Conservation (phyloP, 2,797 vertebrate species). For the Pangasius djambal region DNA sequence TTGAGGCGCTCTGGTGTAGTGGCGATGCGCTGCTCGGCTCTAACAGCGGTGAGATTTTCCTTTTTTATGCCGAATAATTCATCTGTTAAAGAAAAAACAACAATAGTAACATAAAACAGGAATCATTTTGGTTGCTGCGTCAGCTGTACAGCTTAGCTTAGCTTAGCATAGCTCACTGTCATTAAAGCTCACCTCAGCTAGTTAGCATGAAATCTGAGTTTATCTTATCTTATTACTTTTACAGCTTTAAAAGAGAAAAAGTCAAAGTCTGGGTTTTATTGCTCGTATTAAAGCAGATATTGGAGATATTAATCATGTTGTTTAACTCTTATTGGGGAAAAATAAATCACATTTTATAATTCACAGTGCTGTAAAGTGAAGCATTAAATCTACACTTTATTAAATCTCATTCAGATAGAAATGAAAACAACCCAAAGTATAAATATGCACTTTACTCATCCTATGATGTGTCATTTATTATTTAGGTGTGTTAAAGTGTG, state of each 20-base stretch:
- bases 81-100: too few species aligned
- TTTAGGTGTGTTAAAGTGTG: too few species aligned
- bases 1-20: conserved; percentile 70
- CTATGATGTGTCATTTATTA: not conserved
- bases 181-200: not conserved
- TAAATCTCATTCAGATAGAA: not conserved
- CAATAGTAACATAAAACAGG: not conserved
- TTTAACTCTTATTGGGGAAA: not conserved
- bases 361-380: not conserved
- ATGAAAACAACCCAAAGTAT: not conserved
- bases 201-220: not conserved
- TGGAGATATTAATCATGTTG: not conserved
- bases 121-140: not conserved
- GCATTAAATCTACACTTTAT: not conserved
- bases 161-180: not conserved
- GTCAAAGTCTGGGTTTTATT: not conserved
- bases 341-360: not conserved
- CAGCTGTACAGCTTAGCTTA: not conserved
- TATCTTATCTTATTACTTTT: not conserved
- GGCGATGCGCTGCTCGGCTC: conserved; percentile 60
- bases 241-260: not conserved
- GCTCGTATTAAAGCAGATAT: not conserved
- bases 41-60: conserved; percentile 63
- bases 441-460: not conserved
- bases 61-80: accelerated